Conservation (phyloP, 1,140 invertebrate species). For the Idris sp. region DNA sequence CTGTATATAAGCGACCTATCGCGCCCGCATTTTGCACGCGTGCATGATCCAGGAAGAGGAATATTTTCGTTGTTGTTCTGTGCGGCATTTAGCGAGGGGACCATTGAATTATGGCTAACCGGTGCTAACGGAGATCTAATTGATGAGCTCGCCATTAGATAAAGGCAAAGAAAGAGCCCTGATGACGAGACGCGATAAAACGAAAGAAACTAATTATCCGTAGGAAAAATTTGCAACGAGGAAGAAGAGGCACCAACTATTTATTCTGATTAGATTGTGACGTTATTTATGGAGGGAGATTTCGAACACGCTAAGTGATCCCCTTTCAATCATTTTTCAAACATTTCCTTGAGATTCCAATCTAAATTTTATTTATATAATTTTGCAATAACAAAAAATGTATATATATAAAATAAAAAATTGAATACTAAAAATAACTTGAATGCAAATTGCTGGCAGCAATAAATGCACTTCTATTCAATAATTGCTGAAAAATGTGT, state of each 20-base stretch:
- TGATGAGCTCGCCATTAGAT: conserved; percentile 39
- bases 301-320: no score
- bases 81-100: conserved; percentile 36
- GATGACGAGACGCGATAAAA: conserved; percentile 22
- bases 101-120: conserved; percentile 34
- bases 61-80: conserved; percentile 27
- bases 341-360: no score
- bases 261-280: no score
- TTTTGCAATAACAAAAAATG: no score
- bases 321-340: no score
- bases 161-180: conserved; percentile 18
- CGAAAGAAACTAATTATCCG: conserved; percentile 23
- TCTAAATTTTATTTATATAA: no score
- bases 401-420: no score
- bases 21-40: conserved; percentile 40
- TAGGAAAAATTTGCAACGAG: conserved; percentile 12
- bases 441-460: conserved; percentile 33
- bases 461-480: no score
- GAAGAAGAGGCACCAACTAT: no score
- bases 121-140: conserved; percentile 22
- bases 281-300: no score
- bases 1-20: conserved; percentile 54
- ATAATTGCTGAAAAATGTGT: neutral
- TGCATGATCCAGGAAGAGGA: conserved; percentile 28
- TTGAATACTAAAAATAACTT: no score